Base-by-base conservation (phyloP, 1,140 invertebrate species). In the Scaptomyza hsui region DNA sequence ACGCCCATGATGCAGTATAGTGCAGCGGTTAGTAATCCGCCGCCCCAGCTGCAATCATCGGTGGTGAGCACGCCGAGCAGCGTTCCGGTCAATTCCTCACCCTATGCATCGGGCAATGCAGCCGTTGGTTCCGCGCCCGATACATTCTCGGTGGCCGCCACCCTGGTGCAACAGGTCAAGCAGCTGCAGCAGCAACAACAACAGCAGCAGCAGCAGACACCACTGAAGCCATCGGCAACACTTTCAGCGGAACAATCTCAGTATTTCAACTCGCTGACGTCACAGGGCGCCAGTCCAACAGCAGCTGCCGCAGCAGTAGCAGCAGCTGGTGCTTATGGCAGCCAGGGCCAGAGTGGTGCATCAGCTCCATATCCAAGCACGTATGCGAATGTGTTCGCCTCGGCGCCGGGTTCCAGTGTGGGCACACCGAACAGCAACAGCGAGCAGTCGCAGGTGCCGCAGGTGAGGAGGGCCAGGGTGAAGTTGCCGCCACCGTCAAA, bases 401-500 rank as follows among this genome's bases (percentile, higher is more conserved):
- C 89, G 42, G 83, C 69, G 44, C 90, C 80, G 13, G 89, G 91
- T 10, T 53, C 71, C 5, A 64, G 45, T 53, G 80, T 90, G 12
- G 72, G 52, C 21, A 71, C 89, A 15, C 35, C 91, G 90, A 69
- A 24, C 18, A 70, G 44, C 52, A 51, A 26, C 74, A 39, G 44
- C 12, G 68, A 75, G 92, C 65, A 78, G 48, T 79, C 89, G 39
- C 81, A 89, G 60, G 93, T 93, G 78, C 96, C 93, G 91, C 93
- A 91, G 92, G 96, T 94, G 62, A 94, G 96, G 81, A 64, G 90
- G n/a, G 78, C 90, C 21, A 94, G 96, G 76, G 94, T 96, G n/a
- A 94, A 97, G 80, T 94, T 97, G 49, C 97, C 97, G 53, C 96
- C 96, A 42, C 97, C 97, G 12, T 98, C 97, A 15, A 98, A 98